Evolutionary conservation across 1,140 invertebrate genomes (phyloP).

Genomic region (Riptortus pedestris): DNA sequence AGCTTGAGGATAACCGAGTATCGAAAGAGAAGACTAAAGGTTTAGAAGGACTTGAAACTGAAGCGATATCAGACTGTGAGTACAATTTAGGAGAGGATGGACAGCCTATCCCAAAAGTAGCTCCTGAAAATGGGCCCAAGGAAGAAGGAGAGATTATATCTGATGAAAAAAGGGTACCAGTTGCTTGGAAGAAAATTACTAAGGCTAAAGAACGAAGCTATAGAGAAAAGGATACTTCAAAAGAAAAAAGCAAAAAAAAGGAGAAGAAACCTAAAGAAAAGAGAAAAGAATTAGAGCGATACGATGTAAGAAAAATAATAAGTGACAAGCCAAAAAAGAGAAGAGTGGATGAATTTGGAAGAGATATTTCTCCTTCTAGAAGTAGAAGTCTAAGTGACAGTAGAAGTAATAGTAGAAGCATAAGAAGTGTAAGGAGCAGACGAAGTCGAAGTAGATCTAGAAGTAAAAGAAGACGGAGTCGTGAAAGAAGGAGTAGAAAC

Average conservation of each 20-base stretch:
- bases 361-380: constrained; percentile 49
- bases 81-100: constrained; percentile 27
- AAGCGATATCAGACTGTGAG: constrained; percentile 54
- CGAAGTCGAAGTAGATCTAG: constrained; percentile 23
- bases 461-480: constrained; percentile 30
- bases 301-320: constrained; percentile 68
- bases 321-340: constrained; percentile 53
- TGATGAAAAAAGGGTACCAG: constrained; percentile 34
- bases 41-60: constrained; percentile 52
- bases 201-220: constrained; percentile 75
- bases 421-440: constrained; percentile 22
- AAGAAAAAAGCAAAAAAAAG: constrained; percentile 38
- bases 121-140: constrained; percentile 13
- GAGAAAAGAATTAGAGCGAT: constrained; percentile 65
- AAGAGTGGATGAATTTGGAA: constrained; percentile 63
- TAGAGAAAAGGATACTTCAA: constrained; percentile 48
- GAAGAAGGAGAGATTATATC: constrained; percentile 44
- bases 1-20: constrained; percentile 21
- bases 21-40: constrained; percentile 32
- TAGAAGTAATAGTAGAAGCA: constrained; percentile 25
- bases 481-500: constrained; percentile 31
- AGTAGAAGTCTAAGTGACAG: constrained; percentile 35
- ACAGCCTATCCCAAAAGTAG: not conserved
- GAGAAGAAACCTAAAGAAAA: constrained; percentile 52
- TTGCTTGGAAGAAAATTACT: constrained; percentile 68